Base-by-base conservation (phyloP, 2,797 vertebrate species). In the Mus caroli region DNA sequence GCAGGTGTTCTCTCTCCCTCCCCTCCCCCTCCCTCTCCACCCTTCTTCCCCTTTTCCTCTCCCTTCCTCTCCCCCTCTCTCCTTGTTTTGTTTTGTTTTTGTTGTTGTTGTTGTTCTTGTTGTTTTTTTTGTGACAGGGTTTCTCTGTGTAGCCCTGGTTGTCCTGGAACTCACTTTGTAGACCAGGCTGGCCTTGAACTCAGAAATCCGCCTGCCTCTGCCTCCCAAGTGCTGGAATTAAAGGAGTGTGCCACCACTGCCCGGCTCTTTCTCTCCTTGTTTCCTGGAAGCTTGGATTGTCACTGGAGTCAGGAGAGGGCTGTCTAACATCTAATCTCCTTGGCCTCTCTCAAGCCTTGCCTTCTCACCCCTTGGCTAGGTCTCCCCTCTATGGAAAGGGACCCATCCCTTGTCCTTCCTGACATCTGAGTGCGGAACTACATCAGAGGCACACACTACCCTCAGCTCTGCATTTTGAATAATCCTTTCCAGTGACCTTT, bases 401-500 rank as follows among this genome's bases (percentile, higher is more conserved):
- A 4, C n/a, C 73, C 15, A 1, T 79, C 88, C 80, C 69, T 43
- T 69, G 67, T 82, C 43, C 56, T 88, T 60, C 37, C 0, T 52
- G 76, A 10, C 4, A 9, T 9, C 34, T 43, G 6, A 34, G 43
- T 7, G 62, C 85, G 17, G 34, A 40, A 43, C 46, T 22, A 0
- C 10, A 20, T 34, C 69, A 90, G 34, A 67, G 34, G 3, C 34
- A 14, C 31, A 0, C 17, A 43, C 58, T 24, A 12, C 40, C 82
- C 15, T 69, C 0, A 10, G 14, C 62, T 89, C 85, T 88, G 0
- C 78, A 4, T 85, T 75, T 40, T 76, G 62, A 91, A 52, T 34
- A 91, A 56, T 90, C 46, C 26, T 64, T 94, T 88, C 13, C 80
- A 82, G 17, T 58, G 10, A 71, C 62, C 73, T 37, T 88, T 86